These are phyloP conservation scores for Colaptes auratus DNA, from an alignment of 2,113 vertebrate species.

Conservation along the genomic window DNA sequence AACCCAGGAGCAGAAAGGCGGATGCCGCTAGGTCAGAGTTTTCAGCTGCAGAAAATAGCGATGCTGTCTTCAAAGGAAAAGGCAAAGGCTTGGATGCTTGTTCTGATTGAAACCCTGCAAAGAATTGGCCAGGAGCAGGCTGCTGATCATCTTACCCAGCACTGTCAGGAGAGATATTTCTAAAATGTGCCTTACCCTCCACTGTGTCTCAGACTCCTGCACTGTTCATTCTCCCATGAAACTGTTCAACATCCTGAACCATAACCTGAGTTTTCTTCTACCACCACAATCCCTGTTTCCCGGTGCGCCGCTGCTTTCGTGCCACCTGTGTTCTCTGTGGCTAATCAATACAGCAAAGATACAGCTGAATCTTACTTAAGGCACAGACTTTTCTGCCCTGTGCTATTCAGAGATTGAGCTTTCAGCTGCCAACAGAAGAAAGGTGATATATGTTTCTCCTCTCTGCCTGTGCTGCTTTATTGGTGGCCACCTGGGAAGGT, in stretches of 20 bases:
- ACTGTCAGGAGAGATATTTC: conserved; percentile 63
- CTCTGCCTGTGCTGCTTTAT: not conserved
- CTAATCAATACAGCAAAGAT: conserved; percentile 9
- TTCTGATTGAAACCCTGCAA: conserved; percentile 57
- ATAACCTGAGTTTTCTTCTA: conserved; percentile 6
- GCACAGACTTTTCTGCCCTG: rapidly evolving
- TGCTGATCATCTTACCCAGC: conserved; percentile 35
- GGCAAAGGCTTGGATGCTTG: not conserved
- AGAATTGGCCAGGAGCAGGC: conserved; percentile 50
- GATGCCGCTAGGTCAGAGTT: conserved; percentile 12
- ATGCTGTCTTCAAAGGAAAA: conserved; percentile 18
- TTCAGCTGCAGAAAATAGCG: conserved; percentile 41
- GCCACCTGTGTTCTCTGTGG: not conserved
- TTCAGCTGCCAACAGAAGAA: not conserved
- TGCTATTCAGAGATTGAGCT: not conserved
- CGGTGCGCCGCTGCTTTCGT: not conserved
- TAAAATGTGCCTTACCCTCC: conserved; percentile 29
- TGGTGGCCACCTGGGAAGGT: not conserved
- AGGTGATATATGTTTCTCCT: not conserved
- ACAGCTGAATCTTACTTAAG: not conserved
- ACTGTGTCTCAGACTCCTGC: conserved; percentile 36
- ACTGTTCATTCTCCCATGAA: conserved; percentile 54
- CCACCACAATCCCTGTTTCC: conserved; percentile 7
- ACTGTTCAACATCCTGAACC: not conserved
- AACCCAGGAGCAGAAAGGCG: conserved; percentile 25